Percentiles rank a stretch among this genome's conserved stretches.
These are phyloP conservation scores for Dromaius novaehollandiae DNA, from an alignment of 2,113 vertebrate species.

Conservation along the genomic window DNA sequence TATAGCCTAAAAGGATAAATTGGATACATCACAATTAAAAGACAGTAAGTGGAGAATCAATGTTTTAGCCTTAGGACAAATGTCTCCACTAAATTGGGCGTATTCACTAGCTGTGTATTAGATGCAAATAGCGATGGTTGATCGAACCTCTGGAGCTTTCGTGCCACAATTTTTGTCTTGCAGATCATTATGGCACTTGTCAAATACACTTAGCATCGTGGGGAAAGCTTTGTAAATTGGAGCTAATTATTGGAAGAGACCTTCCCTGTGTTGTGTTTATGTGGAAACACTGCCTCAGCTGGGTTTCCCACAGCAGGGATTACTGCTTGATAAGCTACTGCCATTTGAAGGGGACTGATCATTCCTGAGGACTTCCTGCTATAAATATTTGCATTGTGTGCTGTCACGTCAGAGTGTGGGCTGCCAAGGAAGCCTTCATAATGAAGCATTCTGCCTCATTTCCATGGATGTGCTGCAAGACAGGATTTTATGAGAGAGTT, in stretches of 20 bases:
- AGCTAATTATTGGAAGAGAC: constrained; percentile 18
- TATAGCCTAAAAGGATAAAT: constrained; percentile 29
- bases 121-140: background rate
- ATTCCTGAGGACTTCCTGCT: constrained; percentile 25
- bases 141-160: constrained; percentile 6
- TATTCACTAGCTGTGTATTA: background rate
- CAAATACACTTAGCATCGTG: background rate
- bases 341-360: background rate
- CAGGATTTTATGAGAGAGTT: fast-evolving
- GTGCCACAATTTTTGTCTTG: background rate
- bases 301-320: constrained; percentile 16
- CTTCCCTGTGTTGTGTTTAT: background rate
- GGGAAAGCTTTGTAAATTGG: constrained; percentile 24
- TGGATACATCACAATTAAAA: constrained; percentile 46
- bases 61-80: constrained; percentile 50
- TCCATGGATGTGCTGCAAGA: background rate
- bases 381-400: constrained; percentile 1
- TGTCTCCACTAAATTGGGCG: constrained; percentile 4
- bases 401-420: background rate
- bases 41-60: constrained; percentile 43
- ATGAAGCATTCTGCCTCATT: background rate
- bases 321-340: constrained; percentile 13
- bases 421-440: background rate
- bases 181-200: background rate
- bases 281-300: constrained; percentile 43